phyloP scores from a whole-genome alignment of 2,113 vertebrate species.

The Oenanthe melanoleuca region DNA sequence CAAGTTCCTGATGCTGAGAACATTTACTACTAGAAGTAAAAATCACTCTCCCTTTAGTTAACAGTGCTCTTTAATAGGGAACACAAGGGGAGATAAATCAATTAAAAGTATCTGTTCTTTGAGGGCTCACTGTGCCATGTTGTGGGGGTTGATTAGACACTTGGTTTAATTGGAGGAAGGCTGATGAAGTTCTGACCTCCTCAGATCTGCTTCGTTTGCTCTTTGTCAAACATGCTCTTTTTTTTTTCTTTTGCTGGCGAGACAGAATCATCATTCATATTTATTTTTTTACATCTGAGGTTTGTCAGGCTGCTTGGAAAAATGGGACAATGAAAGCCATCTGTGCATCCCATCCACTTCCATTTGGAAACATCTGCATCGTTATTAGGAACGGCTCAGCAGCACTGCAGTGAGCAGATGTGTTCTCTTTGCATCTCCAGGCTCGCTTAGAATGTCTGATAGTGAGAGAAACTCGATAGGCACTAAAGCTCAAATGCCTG shows the following conservation, averaged over 20 bases:
- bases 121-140: neutral
- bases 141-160: neutral
- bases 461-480: neutral
- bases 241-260: neutral
- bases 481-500: neutral
- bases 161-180: neutral
- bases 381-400: neutral
- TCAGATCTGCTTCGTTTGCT: neutral
- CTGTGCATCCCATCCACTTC: conserved; percentile 21
- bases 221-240: neutral
- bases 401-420: neutral
- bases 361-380: conserved; percentile 16
- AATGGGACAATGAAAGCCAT: conserved; percentile 26
- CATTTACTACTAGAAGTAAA: conserved; percentile 23
- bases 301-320: conserved; percentile 35
- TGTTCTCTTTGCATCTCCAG: neutral
- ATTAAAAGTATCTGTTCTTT: neutral
- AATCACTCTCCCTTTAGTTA: conserved; percentile 32
- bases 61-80: conserved; percentile 13
- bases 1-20: conserved; percentile 18
- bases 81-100: conserved; percentile 10
- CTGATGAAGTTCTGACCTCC: neutral
- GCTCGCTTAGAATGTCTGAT: neutral
- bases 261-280: neutral
- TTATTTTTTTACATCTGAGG: conserved; percentile 36